Evolutionary conservation across 2,113 vertebrate genomes (phyloP).

Genomic region (Chloropsis cyanopogon): DNA sequence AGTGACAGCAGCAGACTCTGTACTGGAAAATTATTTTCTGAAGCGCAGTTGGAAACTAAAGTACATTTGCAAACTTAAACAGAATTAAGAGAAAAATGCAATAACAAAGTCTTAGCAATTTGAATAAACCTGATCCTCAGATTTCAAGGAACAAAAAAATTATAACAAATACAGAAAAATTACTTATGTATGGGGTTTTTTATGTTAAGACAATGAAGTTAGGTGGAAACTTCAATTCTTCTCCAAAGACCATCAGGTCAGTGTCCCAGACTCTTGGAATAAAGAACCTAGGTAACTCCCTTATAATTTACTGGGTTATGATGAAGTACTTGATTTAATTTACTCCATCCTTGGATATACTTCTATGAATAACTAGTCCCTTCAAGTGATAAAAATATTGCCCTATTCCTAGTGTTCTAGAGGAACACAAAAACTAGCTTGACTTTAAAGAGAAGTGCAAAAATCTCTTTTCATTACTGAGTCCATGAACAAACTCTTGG

Average conservation of each 20-base stretch:
- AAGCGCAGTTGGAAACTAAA: neutral
- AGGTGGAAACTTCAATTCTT: neutral
- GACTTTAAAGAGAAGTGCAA: neutral
- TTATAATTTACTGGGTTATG: neutral
- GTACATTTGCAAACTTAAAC: neutral
- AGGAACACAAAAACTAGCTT: neutral
- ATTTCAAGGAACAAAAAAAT: neutral
- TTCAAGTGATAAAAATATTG: neutral
- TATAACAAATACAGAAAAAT: neutral
- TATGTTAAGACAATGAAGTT: neutral
- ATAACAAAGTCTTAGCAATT: neutral
- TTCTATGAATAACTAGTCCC: neutral
- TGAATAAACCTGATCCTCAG: neutral
- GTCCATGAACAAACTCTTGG: neutral
- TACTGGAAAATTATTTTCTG: neutral
- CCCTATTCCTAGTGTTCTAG: neutral
- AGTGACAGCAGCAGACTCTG: neutral
- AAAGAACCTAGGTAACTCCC: neutral
- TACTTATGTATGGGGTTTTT: rapidly evolving
- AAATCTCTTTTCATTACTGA: neutral
- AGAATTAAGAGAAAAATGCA: neutral
- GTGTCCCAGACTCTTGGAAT: neutral
- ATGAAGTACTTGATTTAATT: neutral
- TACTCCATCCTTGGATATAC: neutral
- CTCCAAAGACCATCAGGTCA: neutral